Conservation (phyloP, 2,888 invertebrate genomes). For the Oscheius sp. region DNA sequence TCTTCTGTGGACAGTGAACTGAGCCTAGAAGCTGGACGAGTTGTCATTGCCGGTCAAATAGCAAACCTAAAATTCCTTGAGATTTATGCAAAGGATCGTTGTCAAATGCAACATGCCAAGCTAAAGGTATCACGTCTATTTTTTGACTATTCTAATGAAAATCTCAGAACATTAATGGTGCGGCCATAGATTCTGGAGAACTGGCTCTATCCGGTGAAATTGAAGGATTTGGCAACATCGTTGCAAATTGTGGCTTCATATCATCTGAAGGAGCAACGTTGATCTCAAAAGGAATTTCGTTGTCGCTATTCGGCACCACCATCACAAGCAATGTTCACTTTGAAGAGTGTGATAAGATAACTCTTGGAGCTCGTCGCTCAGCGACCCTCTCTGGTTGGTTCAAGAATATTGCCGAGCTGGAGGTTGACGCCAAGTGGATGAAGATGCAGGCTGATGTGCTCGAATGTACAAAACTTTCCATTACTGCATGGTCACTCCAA, state of each 20-base stretch:
- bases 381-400: conserved; percentile 22
- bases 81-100: conserved; percentile 49
- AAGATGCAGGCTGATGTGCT: not conserved
- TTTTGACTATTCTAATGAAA: not conserved
- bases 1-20: conserved; percentile 48
- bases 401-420: conserved; percentile 12
- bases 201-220: conserved; percentile 44
- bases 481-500: conserved; percentile 33
- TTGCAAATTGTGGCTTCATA: conserved; percentile 45
- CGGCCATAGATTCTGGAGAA: conserved; percentile 48
- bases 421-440: conserved; percentile 37
- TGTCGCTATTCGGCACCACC: conserved; percentile 21
- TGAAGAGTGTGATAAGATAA: conserved; percentile 28
- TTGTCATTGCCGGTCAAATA: conserved; percentile 47
- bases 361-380: conserved; percentile 23
- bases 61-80: conserved; percentile 58
- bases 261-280: not conserved
- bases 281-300: not conserved
- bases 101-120: conserved; percentile 42
- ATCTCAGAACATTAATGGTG: conserved; percentile 42
- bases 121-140: conserved; percentile 20
- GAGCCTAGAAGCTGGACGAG: conserved; percentile 44
- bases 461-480: conserved; percentile 2
- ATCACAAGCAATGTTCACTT: conserved; percentile 18
- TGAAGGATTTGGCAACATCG: conserved; percentile 44